A percentile compares a stretch with the other conserved stretches of the same genome.
Conservation (phyloP, 2,888 invertebrate genomes). For the Diaprepes abbreviatus region DNA sequence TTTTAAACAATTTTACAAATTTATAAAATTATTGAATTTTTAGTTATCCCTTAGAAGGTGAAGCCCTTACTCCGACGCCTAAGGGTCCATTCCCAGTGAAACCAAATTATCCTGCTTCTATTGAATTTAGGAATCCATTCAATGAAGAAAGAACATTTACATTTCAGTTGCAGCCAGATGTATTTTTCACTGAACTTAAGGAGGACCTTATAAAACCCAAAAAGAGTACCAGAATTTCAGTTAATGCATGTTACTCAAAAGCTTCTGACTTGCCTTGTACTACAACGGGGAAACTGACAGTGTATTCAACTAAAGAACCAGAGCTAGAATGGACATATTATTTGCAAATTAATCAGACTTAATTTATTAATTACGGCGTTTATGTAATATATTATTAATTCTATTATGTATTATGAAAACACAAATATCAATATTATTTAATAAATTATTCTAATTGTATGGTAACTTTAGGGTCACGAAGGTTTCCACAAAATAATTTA, state of each 20-base stretch:
- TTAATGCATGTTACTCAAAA: slow-evolving; percentile 46
- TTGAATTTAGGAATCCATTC: slow-evolving; percentile 70
- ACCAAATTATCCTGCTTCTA: slow-evolving; percentile 60
- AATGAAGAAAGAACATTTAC: slow-evolving; percentile 63
- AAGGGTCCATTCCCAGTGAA: slow-evolving; percentile 69
- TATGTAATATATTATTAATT: too few species aligned
- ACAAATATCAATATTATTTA: too few species aligned
- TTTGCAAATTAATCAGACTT: slow-evolving; percentile 17
- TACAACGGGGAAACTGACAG: slow-evolving; percentile 50
- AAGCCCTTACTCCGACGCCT: slow-evolving; percentile 68
- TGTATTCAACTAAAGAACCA: slow-evolving; percentile 29
- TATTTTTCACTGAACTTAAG: slow-evolving; percentile 65
- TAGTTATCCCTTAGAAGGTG: slow-evolving; percentile 68
- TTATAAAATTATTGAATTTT: slow-evolving; percentile 34
- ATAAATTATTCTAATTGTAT: too few species aligned
- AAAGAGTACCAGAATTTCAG: slow-evolving; percentile 57
- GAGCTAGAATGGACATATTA: slow-evolving; percentile 48
- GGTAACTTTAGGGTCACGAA: too few species aligned
- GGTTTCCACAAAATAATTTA: too few species aligned
- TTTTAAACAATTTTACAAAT: not conserved
- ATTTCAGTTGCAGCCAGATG: slow-evolving; percentile 63
- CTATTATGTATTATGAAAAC: too few species aligned
- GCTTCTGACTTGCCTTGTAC: slow-evolving; percentile 25
- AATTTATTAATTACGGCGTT: not conserved
- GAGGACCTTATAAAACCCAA: slow-evolving; percentile 65